Percentiles rank a stretch among this genome's conserved stretches.
These are phyloP conservation scores for Daubentonia madagascariensis DNA, from an alignment of 2,113 vertebrate genomes.

Conservation along the genomic window DNA sequence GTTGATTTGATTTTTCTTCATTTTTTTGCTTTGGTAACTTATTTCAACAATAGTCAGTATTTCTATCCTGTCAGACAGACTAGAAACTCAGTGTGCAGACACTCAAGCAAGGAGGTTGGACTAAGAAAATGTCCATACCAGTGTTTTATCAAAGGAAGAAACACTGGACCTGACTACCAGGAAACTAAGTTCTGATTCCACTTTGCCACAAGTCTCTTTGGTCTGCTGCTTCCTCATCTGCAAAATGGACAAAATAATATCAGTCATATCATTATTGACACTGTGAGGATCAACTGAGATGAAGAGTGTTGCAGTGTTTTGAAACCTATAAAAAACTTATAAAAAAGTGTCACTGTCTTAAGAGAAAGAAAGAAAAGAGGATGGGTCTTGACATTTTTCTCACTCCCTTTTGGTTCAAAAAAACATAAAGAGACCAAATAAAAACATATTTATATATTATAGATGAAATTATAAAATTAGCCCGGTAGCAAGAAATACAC, in stretches of 20 bases:
- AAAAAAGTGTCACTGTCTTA: neutral
- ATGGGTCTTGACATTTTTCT: neutral
- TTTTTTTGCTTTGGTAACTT: neutral
- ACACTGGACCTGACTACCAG: neutral
- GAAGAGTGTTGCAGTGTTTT: neutral
- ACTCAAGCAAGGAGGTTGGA: neutral
- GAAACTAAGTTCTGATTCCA: neutral
- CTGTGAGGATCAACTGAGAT: neutral
- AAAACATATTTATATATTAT: neutral
- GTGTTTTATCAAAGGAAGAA: neutral
- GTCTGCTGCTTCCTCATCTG: neutral
- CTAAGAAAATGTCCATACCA: neutral
- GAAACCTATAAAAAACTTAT: neutral
- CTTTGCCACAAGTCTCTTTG: neutral
- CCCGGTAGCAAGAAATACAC: neutral
- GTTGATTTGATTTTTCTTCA: neutral
- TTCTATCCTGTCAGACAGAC: neutral
- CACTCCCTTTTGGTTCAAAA: neutral
- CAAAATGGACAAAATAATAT: neutral
- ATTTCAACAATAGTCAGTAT: neutral
- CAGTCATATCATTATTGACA: neutral
- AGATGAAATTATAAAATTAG: neutral
- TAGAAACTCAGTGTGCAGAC: neutral
- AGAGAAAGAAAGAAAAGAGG: neutral
- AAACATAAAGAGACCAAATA: neutral